Percentiles rank a stretch among this genome's conserved stretches.
Conservation (phyloP, 2,113 vertebrate genomes). For the Vombatus ursinus region DNA sequence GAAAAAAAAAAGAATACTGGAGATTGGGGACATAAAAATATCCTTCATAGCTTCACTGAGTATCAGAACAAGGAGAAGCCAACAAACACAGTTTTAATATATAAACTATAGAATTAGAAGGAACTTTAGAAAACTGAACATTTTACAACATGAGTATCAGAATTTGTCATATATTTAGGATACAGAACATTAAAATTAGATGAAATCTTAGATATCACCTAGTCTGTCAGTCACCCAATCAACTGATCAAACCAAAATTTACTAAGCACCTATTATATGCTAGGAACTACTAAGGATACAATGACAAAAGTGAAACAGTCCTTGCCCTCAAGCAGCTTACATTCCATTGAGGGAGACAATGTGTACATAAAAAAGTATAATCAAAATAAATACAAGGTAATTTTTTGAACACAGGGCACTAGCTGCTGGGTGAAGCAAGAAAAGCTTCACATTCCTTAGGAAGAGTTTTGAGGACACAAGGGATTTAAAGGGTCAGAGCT, state of each 20-base stretch:
- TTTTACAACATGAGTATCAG: not conserved
- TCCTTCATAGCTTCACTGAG: not conserved
- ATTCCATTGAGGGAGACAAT: not conserved
- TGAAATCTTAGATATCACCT: not conserved
- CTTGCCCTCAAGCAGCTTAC: not conserved
- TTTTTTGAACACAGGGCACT: not conserved
- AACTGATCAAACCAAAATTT: not conserved
- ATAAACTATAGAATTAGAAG: not conserved
- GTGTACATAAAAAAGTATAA: not conserved
- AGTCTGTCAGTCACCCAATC: not conserved
- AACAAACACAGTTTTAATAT: not conserved
- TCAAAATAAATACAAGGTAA: not conserved
- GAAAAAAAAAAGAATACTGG: conserved; percentile 45
- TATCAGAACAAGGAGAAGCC: not conserved
- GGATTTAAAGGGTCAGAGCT: not conserved
- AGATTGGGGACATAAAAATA: not conserved
- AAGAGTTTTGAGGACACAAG: not conserved
- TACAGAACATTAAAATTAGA: not conserved
- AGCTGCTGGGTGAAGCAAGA: not conserved
- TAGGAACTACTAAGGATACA: not conserved
- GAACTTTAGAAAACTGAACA: not conserved
- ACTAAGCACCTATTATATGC: not conserved
- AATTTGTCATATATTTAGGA: not conserved
- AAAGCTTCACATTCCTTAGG: not conserved
- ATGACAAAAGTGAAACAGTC: no score